Evolutionary conservation across 2,113 vertebrate species (phyloP), one percentile per base, ranked within the genome.

Genomic region (Dolichotis patagonum): DNA sequence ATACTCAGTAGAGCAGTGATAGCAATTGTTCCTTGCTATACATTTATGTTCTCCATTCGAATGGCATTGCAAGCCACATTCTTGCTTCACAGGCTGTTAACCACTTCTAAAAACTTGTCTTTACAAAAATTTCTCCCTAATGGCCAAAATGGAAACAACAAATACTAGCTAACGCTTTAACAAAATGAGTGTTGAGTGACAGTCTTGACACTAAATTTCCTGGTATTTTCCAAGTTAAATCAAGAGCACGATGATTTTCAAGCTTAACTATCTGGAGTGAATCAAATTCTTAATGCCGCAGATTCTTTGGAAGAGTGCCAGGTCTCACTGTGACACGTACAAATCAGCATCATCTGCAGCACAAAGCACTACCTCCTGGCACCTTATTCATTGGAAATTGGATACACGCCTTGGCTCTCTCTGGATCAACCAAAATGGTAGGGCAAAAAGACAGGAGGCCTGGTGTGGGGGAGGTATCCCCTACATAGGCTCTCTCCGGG

Each of bases 211-310:
- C 95, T 94, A 91, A 95, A 92, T 87, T 93, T 97, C 87, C 91
- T 96, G 90, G 83, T 41, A 96, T 96, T 97, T 98, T 87, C 94
- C 92, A 97, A 95, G 86, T 93, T 91, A 92, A 94, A 86, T 67
- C 78, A 93, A 95, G 98, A 97, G 69, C 84, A 67, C 82, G 90
- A 91, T 19, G 52, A 94, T 62, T 77, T 96, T 96, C 60, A 84
- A 94, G 88, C 90, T 96, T 95, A 95, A 94, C 96, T 97, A 89
- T 96, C 62, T 67, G 90, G 90, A 96, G 90, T 87, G 88, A 95
- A 96, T 95, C 88, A 95, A 97, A 95, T 94, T 95, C 94, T 96
- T 82, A 85, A 95, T 65, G n/a, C 73, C 94, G 85, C 82, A 92
- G 73, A 91, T 85, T 96, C 92, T 93, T 46, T 97, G 96, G 92